Evolutionary conservation across 2,797 vertebrate genomes (phyloP), one percentile per base, ranked within the genome.

Genomic region (Florisuga fusca): DNA sequence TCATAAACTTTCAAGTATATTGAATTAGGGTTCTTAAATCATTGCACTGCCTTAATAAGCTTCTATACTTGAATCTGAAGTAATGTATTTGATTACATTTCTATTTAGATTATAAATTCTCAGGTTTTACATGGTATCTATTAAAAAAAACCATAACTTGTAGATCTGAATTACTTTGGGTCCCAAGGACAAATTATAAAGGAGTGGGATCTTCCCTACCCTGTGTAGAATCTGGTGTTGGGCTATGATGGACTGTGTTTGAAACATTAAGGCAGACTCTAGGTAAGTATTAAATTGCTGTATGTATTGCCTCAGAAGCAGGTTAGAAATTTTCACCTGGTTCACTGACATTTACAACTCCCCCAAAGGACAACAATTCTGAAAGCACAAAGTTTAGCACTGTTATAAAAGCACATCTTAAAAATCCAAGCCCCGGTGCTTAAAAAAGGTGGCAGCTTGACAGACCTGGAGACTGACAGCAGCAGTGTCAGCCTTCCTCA

Each of bases 381-480:
- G 1, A 93, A 91, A 90, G 85, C 67, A 84, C 38, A 31, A 85
- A 86, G 87, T 95, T 95, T 79, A 90, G 79, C 38, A 58, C 2
- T 0, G 21, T 48, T 79, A 94, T 76, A 91, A 95, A 94, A 90
- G 72, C 34, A n/a, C 73, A 74, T 71, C 85, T 92, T 94, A 79
- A 90, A 96, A 94, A n/a, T 71, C 51, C 77, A 94, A 86, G 72
- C 31, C 34, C 23, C 91, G 46, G 45, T 31, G 89, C 61, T 91
- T 88, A 61, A 73, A 91, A 93, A 96, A 94, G 81, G 80, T 71
- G 71, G 87, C 95, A 96, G 96, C 85, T 93, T 96, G 95, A 82
- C 91, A 97, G 94, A 94, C 89, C 90, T 95, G 89, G 81, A 96
- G 93, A 96, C 94, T 95, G 94, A 96, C 96, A 96, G 95, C 91